Base-by-base conservation (phyloP, 2,797 vertebrate species). In the Synanceia verrucosa region DNA sequence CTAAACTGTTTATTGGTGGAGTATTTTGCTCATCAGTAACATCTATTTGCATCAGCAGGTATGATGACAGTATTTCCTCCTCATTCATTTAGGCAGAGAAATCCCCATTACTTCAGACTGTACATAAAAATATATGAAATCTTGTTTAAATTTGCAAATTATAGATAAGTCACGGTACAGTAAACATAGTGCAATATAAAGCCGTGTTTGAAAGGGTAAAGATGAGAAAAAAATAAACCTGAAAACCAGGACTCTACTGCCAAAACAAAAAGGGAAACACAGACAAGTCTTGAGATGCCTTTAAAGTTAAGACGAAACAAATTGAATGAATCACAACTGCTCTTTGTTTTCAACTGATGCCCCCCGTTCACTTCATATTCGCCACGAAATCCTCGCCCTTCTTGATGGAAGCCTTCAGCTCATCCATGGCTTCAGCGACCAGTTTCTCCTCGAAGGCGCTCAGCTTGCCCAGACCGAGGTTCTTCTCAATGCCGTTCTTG, bases 401-500 rank as follows among this genome's bases (percentile, higher is more conserved):
- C 94, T 98, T 98, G 94, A 99, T 97, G 43, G 98, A 99, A 41
- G 79, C 93, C 84, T 99, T 98, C 77, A 99, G 94, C 91, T 99
- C 98, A 2, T 79, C 57, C 10, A 96, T 86, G 53, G 97, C 96
- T 0, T 96, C 96, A 0, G 94, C 92, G 16, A 99, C 92, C 93
- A 99, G 95, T 91, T 97, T 96, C 95, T 99, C 96, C 87, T 99
- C 98, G 6, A 96, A 99, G 26, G 96, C 91, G 1, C 96, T 85
- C 79, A 99, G 73, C 83, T 96, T 97, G 79, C 97, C 97, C 10
- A 99, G 92, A n/a, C 98, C 98, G 1, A 99, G 94, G 84, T 99
- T 99, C 95, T 99, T 99, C 93, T 99, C 98, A 43, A 99, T 94
- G 78, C 97, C 98, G 7, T 94, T 96, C 96, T 98, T 99, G 79